Evolutionary conservation across 2,797 vertebrate species (phyloP).

Genomic region (Crenuchus spilurus): DNA sequence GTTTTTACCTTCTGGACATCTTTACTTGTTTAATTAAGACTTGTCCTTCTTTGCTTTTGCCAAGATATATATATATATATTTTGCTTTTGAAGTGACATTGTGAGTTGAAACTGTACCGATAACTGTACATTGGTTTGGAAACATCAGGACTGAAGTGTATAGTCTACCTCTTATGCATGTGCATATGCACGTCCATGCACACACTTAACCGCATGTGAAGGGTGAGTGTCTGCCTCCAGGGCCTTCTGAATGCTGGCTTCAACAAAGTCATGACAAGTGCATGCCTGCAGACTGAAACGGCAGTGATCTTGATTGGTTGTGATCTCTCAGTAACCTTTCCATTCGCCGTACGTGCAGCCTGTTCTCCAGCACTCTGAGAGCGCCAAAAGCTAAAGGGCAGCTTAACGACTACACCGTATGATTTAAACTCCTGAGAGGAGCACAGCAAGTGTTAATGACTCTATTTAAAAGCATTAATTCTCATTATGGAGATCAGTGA

Average conservation of each 20-base stretch:
- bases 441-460: constrained; percentile 11
- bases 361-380: neutral
- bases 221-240: constrained; percentile 5
- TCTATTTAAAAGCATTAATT: constrained; percentile 13
- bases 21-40: too few relatives aligned
- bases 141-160: neutral
- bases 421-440: neutral
- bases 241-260: constrained; percentile 3
- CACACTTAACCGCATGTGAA: constrained; percentile 6
- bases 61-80: too few relatives aligned
- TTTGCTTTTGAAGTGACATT: neutral
- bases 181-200: constrained; percentile 5
- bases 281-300: neutral
- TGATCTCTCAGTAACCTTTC: constrained; percentile 20
- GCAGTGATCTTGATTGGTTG: constrained; percentile 16
- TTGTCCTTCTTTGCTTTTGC: too few relatives aligned
- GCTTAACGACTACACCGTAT: neutral
- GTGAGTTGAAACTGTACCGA: neutral
- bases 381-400: constrained; percentile 7
- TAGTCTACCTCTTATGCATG: neutral
- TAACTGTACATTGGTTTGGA: neutral
- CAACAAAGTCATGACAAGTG: constrained; percentile 21
- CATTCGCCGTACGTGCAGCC: neutral
- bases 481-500: constrained; percentile 22
- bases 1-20: too few relatives aligned